Percentiles rank a stretch among this genome's conserved stretches.
phyloP scores from a whole-genome alignment of 2,797 vertebrate genomes.

The Anguilla megastoma region DNA sequence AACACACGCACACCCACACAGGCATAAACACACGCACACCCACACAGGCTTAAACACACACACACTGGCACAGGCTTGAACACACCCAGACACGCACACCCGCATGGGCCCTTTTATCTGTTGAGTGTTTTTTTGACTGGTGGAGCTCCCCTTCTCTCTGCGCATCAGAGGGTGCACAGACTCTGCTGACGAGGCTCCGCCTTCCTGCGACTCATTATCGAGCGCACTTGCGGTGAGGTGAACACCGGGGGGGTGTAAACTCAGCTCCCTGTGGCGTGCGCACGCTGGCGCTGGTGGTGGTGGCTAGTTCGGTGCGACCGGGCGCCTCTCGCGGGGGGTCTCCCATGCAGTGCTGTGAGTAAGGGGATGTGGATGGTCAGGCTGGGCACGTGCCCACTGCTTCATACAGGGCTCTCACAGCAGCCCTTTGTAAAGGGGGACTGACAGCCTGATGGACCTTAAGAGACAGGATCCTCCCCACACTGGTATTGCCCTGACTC shows the following conservation, averaged over 20 bases:
- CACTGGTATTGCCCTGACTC: slow-evolving; percentile 14
- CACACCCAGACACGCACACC: background rate
- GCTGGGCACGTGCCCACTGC: background rate
- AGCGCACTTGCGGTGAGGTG: background rate
- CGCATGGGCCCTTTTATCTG: background rate
- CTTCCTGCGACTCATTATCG: background rate
- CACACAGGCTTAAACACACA: too few relatives aligned
- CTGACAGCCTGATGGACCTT: slow-evolving; percentile 25
- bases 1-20: too few relatives aligned
- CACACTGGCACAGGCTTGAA: too few relatives aligned
- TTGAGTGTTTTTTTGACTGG: background rate
- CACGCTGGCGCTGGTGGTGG: background rate
- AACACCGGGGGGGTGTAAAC: background rate
- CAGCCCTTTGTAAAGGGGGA: slow-evolving; percentile 13
- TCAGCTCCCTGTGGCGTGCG: background rate
- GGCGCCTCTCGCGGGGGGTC: background rate
- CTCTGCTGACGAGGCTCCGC: background rate
- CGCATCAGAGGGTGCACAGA: background rate
- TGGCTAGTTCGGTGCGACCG: background rate
- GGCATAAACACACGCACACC: too few relatives aligned
- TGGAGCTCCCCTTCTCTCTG: background rate
- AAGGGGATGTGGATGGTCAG: background rate
- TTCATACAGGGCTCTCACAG: background rate
- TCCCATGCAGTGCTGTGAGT: background rate
- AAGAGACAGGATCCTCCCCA: slow-evolving; percentile 18